Evolutionary conservation across 2,888 invertebrate genomes (phyloP).

Genomic region (Habroteleia sp.): DNA sequence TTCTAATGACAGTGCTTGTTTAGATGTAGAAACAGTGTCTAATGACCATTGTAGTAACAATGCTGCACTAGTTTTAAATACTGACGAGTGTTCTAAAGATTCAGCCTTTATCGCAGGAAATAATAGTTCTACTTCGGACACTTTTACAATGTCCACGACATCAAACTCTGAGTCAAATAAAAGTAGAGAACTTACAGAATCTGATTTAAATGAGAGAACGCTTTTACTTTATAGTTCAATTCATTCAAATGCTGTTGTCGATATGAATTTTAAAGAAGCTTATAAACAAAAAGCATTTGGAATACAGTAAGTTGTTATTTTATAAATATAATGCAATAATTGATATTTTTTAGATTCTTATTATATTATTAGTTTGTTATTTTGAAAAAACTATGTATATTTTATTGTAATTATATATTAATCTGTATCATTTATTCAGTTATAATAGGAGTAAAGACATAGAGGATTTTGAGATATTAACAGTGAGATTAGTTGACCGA

Average conservation of each 20-base stretch:
- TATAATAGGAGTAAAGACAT: constrained; percentile 87
- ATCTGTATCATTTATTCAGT: too few relatives aligned
- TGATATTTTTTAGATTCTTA: constrained; percentile 1
- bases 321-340: neutral
- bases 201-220: constrained; percentile 25
- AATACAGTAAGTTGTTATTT: constrained; percentile 84
- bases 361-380: constrained; percentile 13
- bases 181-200: constrained; percentile 44
- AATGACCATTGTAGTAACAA: constrained; percentile 21
- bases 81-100: constrained; percentile 54
- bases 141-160: constrained; percentile 48
- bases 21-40: constrained; percentile 35
- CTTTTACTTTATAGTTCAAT: constrained; percentile 75
- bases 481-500: constrained; percentile 86
- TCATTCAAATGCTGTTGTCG: constrained; percentile 78
- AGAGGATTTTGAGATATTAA: constrained; percentile 87
- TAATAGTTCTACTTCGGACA: constrained; percentile 44
- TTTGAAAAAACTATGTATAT: too few relatives aligned
- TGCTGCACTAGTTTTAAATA: neutral
- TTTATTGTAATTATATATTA: too few relatives aligned
- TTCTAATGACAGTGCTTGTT: constrained; percentile 64
- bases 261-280: constrained; percentile 84
- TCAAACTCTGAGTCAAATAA: constrained; percentile 46
- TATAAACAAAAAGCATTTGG: constrained; percentile 86
- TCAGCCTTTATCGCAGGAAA: constrained; percentile 48